These are phyloP conservation scores for Pavo muticus DNA, from an alignment of 2,113 vertebrate species.

Conservation along the genomic window DNA sequence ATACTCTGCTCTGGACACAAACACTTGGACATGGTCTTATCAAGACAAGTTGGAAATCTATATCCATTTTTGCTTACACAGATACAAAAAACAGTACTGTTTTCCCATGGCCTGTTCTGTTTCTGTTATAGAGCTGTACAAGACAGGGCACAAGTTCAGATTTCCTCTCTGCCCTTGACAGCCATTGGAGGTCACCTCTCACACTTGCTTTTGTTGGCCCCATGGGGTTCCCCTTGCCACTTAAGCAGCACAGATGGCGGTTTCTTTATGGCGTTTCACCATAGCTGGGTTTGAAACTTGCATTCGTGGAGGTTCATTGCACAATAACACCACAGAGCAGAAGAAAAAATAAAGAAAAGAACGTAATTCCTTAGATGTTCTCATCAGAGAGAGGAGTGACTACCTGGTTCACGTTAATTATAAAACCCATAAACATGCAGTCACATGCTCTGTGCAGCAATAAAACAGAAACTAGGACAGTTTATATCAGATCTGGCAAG, in stretches of 20 bases:
- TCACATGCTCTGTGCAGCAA: not conserved
- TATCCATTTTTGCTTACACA: not conserved
- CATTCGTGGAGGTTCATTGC: not conserved
- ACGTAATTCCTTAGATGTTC: not conserved
- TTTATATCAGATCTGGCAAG: constrained; percentile 69
- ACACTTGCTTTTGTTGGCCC: not conserved
- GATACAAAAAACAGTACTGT: not conserved
- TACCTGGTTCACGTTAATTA: constrained; percentile 28
- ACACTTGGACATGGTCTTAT: too few relatives aligned
- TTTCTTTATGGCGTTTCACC: not conserved
- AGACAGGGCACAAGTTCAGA: not conserved
- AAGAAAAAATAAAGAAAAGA: not conserved
- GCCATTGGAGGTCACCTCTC: not conserved
- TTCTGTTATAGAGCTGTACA: not conserved
- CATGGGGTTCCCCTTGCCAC: not conserved
- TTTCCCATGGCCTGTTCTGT: not conserved
- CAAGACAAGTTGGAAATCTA: not conserved
- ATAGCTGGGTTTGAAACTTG: not conserved
- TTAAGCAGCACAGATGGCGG: not conserved
- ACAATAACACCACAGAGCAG: not conserved
- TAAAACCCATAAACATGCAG: constrained; percentile 48
- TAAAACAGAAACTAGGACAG: constrained; percentile 63
- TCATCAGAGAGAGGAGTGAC: not conserved
- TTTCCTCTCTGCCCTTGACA: not conserved
- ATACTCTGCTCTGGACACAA: not conserved